Evolutionary conservation across 2,113 vertebrate genomes (phyloP), one percentile per base, ranked within the genome.

Genomic region (Hyperoodon ampullatus): DNA sequence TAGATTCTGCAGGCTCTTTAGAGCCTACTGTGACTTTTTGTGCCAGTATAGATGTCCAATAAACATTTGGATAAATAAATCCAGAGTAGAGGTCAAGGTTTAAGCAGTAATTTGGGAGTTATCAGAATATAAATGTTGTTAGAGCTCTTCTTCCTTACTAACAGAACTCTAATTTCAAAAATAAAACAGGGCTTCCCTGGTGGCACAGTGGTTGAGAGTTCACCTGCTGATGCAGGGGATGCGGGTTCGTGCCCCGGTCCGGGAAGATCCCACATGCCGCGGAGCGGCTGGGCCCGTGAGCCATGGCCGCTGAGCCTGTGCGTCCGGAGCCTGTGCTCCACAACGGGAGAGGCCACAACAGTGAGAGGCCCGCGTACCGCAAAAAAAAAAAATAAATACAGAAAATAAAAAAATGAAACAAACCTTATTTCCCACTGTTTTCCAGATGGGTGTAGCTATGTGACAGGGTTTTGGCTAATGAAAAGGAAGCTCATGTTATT

Each of bases 321-420:
- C 0, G 10, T 47, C 44, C 10, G 10, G 44, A 47, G 44, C 44
- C 0, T 47, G 44, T 47, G 44, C 44, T 47, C 44, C 44, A 2
- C 10, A 47, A 47, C 10, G 44, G 44, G 44, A 47, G 44, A 11
- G 44, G 44, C 44, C 44, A 11, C 44, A 50, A 50, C 47, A 50
- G 47, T 50, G 47, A 50, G 47, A 50, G 47, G 47, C 47, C 47
- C 47, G 3, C 12, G 47, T 50, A 50, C 47, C 0, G 2, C 47
- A 50, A 50, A 50, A 50, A 50, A 50, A 50, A 47, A 13, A 47
- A 47, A 47, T 39, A 39, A 39, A 39, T 39, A 39, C 39, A 50
- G 12, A 50, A 50, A 50, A 50, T 50, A 50, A 47, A 58, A 88
- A 88, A 91, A 71, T 90, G 91, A 93, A 85, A 42, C 18, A 84